A percentile compares a stretch with the other conserved stretches of the same genome.
Conservation (phyloP, 2,113 vertebrate genomes). For the Ceratotherium simum region DNA sequence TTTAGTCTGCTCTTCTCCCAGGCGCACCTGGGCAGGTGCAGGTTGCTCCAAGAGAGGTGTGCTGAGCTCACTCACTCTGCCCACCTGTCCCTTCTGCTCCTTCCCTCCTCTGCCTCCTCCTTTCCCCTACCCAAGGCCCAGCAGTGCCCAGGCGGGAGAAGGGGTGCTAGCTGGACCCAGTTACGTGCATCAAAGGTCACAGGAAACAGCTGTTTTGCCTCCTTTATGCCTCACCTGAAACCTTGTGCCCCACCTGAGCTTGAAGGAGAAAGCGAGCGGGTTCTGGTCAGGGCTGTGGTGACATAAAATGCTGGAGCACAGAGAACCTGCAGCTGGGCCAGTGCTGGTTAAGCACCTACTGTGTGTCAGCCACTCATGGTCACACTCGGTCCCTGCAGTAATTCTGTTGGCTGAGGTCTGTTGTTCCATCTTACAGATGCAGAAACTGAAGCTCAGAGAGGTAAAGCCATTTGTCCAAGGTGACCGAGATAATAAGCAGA, state of each 20-base stretch:
- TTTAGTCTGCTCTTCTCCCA: not conserved
- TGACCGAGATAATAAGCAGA: not conserved
- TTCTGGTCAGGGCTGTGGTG: rapidly evolving
- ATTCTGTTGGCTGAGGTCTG: too few relatives aligned
- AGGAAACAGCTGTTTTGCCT: not conserved
- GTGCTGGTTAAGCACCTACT: not conserved
- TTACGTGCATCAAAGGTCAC: not conserved
- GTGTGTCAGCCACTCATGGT: not conserved
- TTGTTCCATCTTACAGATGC: not conserved
- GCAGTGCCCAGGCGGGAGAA: not conserved
- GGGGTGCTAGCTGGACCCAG: not conserved
- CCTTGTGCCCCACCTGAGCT: not conserved
- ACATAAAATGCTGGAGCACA: not conserved
- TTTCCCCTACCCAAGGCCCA: not conserved
- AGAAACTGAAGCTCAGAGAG: not conserved
- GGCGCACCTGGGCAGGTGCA: not conserved
- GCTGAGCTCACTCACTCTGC: not conserved
- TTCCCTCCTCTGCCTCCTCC: not conserved
- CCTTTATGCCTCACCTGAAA: not conserved
- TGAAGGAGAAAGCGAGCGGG: not conserved
- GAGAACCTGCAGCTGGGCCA: not conserved
- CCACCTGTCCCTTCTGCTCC: too few relatives aligned
- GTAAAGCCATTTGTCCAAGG: not conserved
- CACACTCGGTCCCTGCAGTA: rapidly evolving
- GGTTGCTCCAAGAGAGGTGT: not conserved